Percentiles rank a stretch among this genome's conserved stretches.
phyloP scores from a whole-genome alignment of 92 coral and sea anemone species.

The Parazoanthus atlanticus region DNA sequence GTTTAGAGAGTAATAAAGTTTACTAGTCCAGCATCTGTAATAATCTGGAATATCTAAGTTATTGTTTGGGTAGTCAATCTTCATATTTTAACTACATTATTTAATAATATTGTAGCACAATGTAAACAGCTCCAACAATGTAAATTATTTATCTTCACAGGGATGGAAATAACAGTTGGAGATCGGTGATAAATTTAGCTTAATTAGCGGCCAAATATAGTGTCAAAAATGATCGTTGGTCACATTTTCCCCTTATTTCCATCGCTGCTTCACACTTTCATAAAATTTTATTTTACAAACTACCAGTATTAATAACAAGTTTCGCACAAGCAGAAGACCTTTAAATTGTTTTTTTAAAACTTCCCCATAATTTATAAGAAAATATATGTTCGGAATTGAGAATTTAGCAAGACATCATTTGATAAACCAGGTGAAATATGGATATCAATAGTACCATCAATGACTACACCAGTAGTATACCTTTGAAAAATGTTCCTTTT shows the following conservation, averaged over 20 bases:
- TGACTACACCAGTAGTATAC: too few species aligned
- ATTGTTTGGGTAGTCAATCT: too few species aligned
- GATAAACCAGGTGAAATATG: not conserved
- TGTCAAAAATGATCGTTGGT: conserved; percentile 7
- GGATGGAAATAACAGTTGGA: conserved; percentile 12
- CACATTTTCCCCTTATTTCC: conserved; percentile 11
- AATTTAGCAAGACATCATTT: not conserved
- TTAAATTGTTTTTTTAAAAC: too few species aligned
- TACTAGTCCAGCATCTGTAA: too few species aligned
- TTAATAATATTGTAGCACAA: not conserved
- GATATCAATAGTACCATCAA: too few species aligned
- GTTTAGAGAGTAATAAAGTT: too few species aligned
- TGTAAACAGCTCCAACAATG: not conserved
- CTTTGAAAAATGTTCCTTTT: not conserved
- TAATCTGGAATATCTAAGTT: too few species aligned
- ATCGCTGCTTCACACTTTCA: conserved; percentile 9
- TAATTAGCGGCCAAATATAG: not conserved
- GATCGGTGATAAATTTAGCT: conserved; percentile 6
- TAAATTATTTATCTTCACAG: too few species aligned
- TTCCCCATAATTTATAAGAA: not conserved
- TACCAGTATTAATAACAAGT: not conserved
- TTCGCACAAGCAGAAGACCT: too few species aligned
- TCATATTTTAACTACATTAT: not conserved
- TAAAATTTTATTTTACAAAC: not conserved
- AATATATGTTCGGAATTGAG: not conserved